phyloP scores from a whole-genome alignment of 1,140 invertebrate genomes.

The Drosophila sulfurigaster region DNA sequence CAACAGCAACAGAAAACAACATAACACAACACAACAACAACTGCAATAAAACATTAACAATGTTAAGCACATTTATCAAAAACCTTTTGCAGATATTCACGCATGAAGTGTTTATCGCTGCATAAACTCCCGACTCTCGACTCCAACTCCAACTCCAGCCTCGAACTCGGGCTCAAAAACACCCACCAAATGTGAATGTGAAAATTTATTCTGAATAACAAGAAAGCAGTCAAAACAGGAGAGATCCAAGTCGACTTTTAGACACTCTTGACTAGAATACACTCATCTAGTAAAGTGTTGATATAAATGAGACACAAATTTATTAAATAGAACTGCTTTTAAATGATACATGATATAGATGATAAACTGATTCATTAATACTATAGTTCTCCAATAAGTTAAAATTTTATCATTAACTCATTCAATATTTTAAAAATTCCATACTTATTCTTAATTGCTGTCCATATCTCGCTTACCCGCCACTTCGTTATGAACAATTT shows the following conservation, averaged over 20 bases:
- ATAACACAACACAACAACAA: conserved; percentile 16
- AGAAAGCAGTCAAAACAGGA: background rate
- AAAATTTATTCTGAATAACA: conserved; percentile 64
- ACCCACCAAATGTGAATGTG: conserved; percentile 65
- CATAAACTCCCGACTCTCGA: conserved; percentile 39
- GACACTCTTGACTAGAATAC: conserved; percentile 31
- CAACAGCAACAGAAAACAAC: conserved; percentile 4
- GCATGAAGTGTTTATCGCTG: conserved; percentile 82
- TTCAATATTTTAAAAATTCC: too few relatives aligned
- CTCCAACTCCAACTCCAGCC: conserved; percentile 30
- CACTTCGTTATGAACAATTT: too few relatives aligned
- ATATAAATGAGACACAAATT: background rate
- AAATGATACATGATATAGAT: too few relatives aligned
- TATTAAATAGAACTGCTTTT: background rate
- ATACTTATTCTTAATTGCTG: too few relatives aligned
- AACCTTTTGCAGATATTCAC: conserved; percentile 79
- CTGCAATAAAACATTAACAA: conserved; percentile 47
- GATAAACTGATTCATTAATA: too few relatives aligned
- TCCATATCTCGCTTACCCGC: too few relatives aligned
- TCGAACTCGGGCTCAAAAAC: conserved; percentile 44
- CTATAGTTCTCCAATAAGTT: too few relatives aligned
- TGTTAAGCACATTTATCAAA: conserved; percentile 68
- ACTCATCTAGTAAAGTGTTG: background rate
- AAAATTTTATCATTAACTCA: too few relatives aligned
- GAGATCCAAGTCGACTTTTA: conserved; percentile 1